Percentiles rank a stretch among this genome's conserved stretches.
These are phyloP conservation scores for Aurelia aurita DNA, from an alignment of 30 jellyfish, hydroid and myxozoan species.

Conservation along the genomic window DNA sequence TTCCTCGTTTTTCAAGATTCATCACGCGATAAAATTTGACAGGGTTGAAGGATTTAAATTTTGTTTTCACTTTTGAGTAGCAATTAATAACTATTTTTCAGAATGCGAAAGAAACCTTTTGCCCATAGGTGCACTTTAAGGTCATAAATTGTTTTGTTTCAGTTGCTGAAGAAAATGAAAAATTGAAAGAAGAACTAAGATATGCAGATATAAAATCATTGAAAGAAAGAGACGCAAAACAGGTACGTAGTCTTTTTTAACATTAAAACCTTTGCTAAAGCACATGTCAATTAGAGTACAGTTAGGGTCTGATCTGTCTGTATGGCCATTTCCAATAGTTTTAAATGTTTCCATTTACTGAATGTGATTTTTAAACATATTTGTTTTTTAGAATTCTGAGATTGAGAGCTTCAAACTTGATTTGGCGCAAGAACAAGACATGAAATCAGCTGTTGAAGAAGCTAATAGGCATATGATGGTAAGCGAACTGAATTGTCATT, in stretches of 20 bases:
- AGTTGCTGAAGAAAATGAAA: slow-evolving; percentile 92
- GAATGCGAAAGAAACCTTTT: no score
- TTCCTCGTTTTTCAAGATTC: no score
- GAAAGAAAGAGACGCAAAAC: slow-evolving; percentile 88
- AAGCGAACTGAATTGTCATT: no score
- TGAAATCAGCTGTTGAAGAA: slow-evolving; percentile 67
- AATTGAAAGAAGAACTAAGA: slow-evolving; percentile 87
- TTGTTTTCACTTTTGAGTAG: no score
- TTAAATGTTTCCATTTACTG: no score
- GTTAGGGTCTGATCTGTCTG: not conserved
- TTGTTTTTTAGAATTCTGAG: slow-evolving; percentile 41
- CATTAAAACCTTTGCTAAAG: not conserved
- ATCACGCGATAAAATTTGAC: no score
- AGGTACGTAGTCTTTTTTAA: slow-evolving; percentile 47
- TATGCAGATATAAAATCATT: slow-evolving; percentile 92
- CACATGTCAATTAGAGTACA: no score
- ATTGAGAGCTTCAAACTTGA: slow-evolving; percentile 53
- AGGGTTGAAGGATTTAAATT: no score
- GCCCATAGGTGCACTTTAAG: no score
- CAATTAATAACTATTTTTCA: no score
- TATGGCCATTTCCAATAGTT: no score
- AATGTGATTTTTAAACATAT: not conserved
- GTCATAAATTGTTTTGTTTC: slow-evolving; percentile 5
- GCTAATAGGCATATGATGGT: slow-evolving; percentile 76
- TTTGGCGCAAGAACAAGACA: slow-evolving; percentile 51